Evolutionary conservation across 2,797 vertebrate genomes (phyloP), one percentile per base, ranked within the genome.

Genomic region (Kryptolebias ocellatus): DNA sequence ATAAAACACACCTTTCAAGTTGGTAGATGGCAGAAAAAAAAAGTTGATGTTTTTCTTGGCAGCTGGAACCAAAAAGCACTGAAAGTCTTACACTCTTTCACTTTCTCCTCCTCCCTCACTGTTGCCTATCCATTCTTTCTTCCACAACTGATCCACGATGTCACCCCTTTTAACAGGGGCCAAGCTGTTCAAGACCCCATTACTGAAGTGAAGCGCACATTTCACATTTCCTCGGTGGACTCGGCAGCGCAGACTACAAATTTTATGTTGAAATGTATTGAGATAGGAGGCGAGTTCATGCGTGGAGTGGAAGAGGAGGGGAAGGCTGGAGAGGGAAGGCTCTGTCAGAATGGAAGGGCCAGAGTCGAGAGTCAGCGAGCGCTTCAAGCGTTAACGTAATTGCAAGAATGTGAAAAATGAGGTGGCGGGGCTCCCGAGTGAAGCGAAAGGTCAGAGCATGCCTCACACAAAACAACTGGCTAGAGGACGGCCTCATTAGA

Each of bases 361-460:
- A 94, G 94, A 96, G 94, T 94, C 92, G 92, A 94, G 86, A 89
- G 90, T 89, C 95, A 96, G 95, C 93, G 77, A 96, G 95, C 93
- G 95, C 96, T 96, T 97, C 95, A 96, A 98, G 96, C 96, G 95
- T 97, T 97, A 98, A 97, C 95, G 94, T 97, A 97, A 98, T 96
- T 97, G 96, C 95, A 98, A 97, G 96, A 98, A 98, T 98, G 95
- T 98, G 95, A 97, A 97, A 98, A 98, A 98, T 97, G 95, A 97
- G 96, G 96, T 95, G 84, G 94, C 92, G 92, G 94, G 93, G 95
- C 95, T 97, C 94, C 95, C 95, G 95, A 96, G 95, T 93, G 83
- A 93, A 97, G 93, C 72, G 86, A 97, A 97, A 97, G 96, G 96
- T 98, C 96, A 97, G 93, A 95, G 95, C 87, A 88, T 94, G 95